Conservation (phyloP, 2,113 vertebrate species). For the Marcusenius ussheri region DNA sequence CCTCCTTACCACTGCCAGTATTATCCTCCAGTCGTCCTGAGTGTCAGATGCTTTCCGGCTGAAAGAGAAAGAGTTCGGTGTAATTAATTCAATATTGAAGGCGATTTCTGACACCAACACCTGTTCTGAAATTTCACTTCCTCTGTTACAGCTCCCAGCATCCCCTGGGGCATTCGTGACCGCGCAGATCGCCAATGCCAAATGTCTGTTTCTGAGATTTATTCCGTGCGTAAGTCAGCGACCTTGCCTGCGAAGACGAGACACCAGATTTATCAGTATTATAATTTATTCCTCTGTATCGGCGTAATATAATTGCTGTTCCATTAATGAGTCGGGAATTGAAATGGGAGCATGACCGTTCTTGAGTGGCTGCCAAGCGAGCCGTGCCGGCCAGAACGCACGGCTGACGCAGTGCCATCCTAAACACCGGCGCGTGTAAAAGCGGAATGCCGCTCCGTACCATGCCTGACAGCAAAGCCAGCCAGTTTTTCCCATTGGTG, state of each 20-base stretch:
- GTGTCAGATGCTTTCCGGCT: background rate
- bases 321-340: conserved; percentile 20
- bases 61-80: background rate
- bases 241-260: conserved; percentile 20
- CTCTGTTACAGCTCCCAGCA: background rate
- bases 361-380: conserved; percentile 12
- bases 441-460: too few relatives aligned
- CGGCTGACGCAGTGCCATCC: background rate
- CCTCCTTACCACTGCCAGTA: background rate
- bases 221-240: conserved; percentile 7
- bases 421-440: background rate
- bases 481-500: background rate
- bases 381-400: background rate
- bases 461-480: background rate
- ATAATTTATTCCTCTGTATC: conserved; percentile 23
- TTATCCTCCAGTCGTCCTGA: background rate
- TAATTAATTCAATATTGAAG: conserved; percentile 3
- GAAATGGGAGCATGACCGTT: conserved; percentile 11
- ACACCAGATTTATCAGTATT: conserved; percentile 21
- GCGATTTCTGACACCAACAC: conserved; percentile 14
- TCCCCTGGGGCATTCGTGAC: conserved; percentile 5
- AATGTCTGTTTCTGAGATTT: conserved; percentile 28
- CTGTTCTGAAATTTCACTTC: conserved; percentile 19
- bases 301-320: conserved; percentile 25
- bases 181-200: conserved; percentile 26